These are phyloP conservation scores for Phocoena phocoena DNA, from an alignment of 2,113 vertebrate species.

Conservation along the genomic window DNA sequence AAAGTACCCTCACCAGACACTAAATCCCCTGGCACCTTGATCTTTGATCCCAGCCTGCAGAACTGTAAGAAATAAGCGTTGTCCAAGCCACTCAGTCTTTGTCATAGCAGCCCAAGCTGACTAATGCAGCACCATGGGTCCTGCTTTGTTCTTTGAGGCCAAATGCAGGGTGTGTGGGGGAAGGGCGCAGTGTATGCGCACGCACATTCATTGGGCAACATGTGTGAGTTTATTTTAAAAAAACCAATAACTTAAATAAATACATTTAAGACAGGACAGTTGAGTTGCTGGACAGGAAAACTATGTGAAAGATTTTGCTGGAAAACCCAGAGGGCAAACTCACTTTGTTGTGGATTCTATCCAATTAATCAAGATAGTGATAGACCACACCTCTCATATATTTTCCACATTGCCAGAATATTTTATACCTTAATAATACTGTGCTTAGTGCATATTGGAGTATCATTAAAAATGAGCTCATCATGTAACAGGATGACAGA, in stretches of 20 bases:
- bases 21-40: background rate
- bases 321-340: background rate
- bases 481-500: background rate
- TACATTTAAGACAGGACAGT: background rate
- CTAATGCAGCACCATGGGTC: background rate
- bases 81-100: background rate
- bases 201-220: background rate
- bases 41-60: background rate
- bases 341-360: background rate
- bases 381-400: background rate
- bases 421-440: background rate
- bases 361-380: background rate
- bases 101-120: background rate
- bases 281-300: background rate
- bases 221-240: background rate
- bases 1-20: background rate
- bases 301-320: background rate
- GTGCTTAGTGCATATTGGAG: background rate
- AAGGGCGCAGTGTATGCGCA: too few relatives aligned
- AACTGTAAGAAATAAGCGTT: background rate
- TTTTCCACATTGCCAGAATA: background rate
- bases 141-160: background rate
- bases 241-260: background rate
- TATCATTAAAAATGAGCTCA: background rate
- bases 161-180: background rate